These are phyloP conservation scores for Galerucella nymphaeae DNA, from an alignment of 2,888 invertebrate genomes.

Conservation along the genomic window DNA sequence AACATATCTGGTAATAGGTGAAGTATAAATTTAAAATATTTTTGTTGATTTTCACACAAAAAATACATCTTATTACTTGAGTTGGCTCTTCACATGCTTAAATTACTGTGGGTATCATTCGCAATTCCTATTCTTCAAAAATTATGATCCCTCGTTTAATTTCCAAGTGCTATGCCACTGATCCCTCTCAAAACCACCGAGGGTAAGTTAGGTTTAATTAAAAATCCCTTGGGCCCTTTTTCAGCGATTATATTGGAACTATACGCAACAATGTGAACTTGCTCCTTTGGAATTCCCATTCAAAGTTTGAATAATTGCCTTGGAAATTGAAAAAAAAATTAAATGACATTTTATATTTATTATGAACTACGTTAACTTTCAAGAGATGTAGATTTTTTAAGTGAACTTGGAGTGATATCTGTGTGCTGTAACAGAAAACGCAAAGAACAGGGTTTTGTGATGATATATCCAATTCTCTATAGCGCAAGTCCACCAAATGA, in stretches of 20 bases:
- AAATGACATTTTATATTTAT: too few species aligned
- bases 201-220: constrained; percentile 64
- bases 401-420: too few species aligned
- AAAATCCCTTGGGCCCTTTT: constrained; percentile 64
- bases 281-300: constrained; percentile 50
- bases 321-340: not conserved
- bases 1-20: too few species aligned
- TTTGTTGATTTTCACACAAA: too few species aligned
- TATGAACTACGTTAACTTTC: too few species aligned
- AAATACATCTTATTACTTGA: too few species aligned
- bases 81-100: not conserved
- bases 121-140: not conserved
- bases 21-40: too few species aligned
- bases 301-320: constrained; percentile 26
- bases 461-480: too few species aligned
- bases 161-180: constrained; percentile 66
- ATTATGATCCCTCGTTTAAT: not conserved
- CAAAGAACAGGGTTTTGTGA: too few species aligned
- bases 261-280: constrained; percentile 54
- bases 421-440: too few species aligned
- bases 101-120: not conserved
- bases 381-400: too few species aligned
- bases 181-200: constrained; percentile 69
- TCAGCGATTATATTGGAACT: constrained; percentile 56
- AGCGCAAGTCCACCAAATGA: too few species aligned